These are phyloP conservation scores for Nomia melanderi DNA, from an alignment of 1,140 invertebrate genomes.

Conservation along the genomic window DNA sequence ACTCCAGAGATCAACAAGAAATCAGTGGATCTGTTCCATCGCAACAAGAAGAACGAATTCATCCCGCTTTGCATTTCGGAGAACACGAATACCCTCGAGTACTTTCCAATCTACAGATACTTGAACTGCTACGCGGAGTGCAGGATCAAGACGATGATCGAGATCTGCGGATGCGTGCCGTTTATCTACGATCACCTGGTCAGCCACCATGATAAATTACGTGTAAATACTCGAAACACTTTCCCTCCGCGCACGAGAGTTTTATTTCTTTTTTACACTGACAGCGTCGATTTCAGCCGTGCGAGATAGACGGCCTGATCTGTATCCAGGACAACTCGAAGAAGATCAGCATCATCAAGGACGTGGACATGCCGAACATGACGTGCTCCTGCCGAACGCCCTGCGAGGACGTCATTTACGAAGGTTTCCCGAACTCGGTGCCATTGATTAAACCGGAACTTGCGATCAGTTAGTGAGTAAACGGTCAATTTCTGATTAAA, in stretches of 20 bases:
- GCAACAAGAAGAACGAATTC: neutral
- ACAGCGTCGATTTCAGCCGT: constrained; percentile 27
- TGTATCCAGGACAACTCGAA: constrained; percentile 32
- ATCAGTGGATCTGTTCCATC: neutral
- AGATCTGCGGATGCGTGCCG: constrained; percentile 43
- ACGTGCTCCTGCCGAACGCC: constrained; percentile 37
- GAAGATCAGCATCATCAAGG: neutral
- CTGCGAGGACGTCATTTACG: constrained; percentile 29
- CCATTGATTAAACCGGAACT: neutral
- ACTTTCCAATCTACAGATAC: constrained; percentile 44
- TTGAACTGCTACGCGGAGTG: constrained; percentile 54
- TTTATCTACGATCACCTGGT: constrained; percentile 36
- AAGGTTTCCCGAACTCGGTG: neutral
- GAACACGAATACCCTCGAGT: neutral
- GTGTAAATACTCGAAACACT: neutral
- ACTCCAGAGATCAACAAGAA: neutral
- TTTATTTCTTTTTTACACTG: neutral
- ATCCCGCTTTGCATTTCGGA: constrained; percentile 15
- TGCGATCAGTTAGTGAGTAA: constrained; percentile 24
- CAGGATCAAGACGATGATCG: neutral
- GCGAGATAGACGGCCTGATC: neutral
- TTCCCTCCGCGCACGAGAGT: neutral
- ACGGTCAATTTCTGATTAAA: too few species aligned
- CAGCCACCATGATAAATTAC: neutral
- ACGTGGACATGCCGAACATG: neutral